phyloP scores from a whole-genome alignment of 1,140 invertebrate genomes.

The Pararge aegeria region DNA sequence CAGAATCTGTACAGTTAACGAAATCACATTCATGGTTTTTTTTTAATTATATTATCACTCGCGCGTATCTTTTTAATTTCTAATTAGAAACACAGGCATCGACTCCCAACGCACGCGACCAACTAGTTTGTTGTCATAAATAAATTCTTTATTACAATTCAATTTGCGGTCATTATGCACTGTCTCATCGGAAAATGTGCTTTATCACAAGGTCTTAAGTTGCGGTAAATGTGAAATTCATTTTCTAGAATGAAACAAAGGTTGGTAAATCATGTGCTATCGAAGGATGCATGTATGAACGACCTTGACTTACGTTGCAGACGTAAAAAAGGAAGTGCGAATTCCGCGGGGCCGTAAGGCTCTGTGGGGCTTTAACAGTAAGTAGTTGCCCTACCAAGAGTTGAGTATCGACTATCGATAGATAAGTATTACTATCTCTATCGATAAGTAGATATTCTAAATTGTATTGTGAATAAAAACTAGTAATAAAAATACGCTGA shows the following conservation, averaged over 20 bases:
- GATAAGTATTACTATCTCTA: not conserved
- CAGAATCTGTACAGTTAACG: slow-evolving; percentile 57
- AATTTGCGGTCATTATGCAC: slow-evolving; percentile 1
- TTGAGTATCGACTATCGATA: not conserved
- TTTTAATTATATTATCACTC: slow-evolving; percentile 1
- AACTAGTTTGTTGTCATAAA: slow-evolving; percentile 25
- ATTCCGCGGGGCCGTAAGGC: not conserved
- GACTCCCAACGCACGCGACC: slow-evolving; percentile 14
- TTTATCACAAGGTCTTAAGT: slow-evolving; percentile 1
- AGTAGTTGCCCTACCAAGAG: not conserved
- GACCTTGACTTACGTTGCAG: slow-evolving; percentile 6
- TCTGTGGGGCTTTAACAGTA: not conserved
- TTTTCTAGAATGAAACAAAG: not conserved
- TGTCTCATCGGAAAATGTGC: not conserved
- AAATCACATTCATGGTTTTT: slow-evolving; percentile 58
- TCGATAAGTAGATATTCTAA: too few species aligned
- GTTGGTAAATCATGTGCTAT: not conserved
- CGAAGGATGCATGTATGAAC: not conserved
- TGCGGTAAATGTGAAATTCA: slow-evolving; percentile 1
- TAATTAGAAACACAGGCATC: slow-evolving; percentile 18
- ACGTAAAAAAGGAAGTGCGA: not conserved
- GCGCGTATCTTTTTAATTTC: slow-evolving; percentile 15
- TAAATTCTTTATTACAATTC: not conserved
- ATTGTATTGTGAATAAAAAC: too few species aligned
- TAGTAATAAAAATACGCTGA: too few species aligned